Evolutionary conservation across 2,888 invertebrate genomes (phyloP).

Genomic region (Tinea pellionella): DNA sequence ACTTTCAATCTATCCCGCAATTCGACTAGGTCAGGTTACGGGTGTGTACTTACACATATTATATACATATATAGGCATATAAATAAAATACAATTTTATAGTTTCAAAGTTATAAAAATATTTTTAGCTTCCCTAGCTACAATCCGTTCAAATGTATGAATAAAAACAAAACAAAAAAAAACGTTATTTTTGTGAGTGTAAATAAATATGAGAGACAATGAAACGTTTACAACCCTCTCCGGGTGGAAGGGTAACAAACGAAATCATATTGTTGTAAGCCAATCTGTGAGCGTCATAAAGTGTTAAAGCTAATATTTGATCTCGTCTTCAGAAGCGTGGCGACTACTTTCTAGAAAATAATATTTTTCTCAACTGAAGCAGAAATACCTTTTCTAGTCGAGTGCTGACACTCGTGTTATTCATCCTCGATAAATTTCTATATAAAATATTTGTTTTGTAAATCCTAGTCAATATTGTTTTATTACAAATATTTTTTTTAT

Average conservation of each 20-base stretch:
- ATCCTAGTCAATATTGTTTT: neutral
- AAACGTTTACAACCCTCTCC: constrained; percentile 10
- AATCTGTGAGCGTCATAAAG: constrained; percentile 15
- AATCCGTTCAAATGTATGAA: neutral
- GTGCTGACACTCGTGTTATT: constrained; percentile 8
- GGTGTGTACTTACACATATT: too few species aligned
- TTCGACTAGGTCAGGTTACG: too few species aligned
- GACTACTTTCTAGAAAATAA: constrained; percentile 9
- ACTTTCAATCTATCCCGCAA: too few species aligned
- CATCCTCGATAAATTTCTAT: constrained; percentile 4
- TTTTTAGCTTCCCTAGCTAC: neutral
- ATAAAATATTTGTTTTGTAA: constrained; percentile 1
- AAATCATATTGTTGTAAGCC: constrained; percentile 13
- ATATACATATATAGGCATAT: too few species aligned
- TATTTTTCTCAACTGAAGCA: constrained; percentile 13
- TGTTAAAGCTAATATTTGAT: constrained; percentile 15
- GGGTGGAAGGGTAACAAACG: constrained; percentile 11
- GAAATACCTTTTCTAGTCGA: constrained; percentile 11
- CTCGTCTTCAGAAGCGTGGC: constrained; percentile 13
- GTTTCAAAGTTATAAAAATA: neutral
- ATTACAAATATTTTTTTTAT: neutral
- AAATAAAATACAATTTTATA: too few species aligned
- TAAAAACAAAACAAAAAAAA: constrained; percentile 7
- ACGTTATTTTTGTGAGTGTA: neutral
- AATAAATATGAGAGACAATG: constrained; percentile 6